Evolutionary conservation across 2,113 vertebrate genomes (phyloP).

Genomic region (Acanthochromis polyacanthus): DNA sequence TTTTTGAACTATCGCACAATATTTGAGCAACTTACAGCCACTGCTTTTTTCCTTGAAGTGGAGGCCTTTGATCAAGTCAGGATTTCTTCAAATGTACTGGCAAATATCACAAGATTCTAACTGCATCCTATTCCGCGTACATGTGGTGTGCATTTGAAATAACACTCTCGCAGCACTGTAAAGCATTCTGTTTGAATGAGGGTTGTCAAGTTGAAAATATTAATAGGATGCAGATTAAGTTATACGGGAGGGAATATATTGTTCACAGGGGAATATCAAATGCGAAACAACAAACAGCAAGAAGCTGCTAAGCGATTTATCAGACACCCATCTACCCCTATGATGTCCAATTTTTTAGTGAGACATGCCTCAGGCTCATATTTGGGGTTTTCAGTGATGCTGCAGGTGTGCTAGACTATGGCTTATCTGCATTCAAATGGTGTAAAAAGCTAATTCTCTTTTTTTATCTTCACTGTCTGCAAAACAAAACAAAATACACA

Average conservation of each 20-base stretch:
- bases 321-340: constrained; percentile 43
- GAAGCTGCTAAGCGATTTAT: constrained; percentile 44
- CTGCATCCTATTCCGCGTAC: constrained; percentile 17
- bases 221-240: constrained; percentile 43
- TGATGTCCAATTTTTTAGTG: constrained; percentile 53
- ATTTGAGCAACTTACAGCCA: constrained; percentile 34
- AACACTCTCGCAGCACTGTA: not conserved
- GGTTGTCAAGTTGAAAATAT: constrained; percentile 35
- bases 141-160: constrained; percentile 22
- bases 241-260: constrained; percentile 40
- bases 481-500: not conserved
- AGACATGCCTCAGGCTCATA: constrained; percentile 42
- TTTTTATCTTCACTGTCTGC: constrained; percentile 28
- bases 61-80: constrained; percentile 18
- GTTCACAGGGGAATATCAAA: constrained; percentile 51
- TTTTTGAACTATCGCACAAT: constrained; percentile 38
- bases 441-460: constrained; percentile 37
- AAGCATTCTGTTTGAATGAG: constrained; percentile 11
- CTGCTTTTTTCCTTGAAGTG: constrained; percentile 19
- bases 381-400: constrained; percentile 35
- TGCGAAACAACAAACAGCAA: constrained; percentile 44
- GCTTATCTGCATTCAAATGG: constrained; percentile 49
- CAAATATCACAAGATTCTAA: constrained; percentile 32
- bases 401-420: constrained; percentile 36
- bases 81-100: constrained; percentile 20